Evolutionary conservation across 2,797 vertebrate species (phyloP), one percentile per base, ranked within the genome.

Genomic region (Heterohyrax brucei): DNA sequence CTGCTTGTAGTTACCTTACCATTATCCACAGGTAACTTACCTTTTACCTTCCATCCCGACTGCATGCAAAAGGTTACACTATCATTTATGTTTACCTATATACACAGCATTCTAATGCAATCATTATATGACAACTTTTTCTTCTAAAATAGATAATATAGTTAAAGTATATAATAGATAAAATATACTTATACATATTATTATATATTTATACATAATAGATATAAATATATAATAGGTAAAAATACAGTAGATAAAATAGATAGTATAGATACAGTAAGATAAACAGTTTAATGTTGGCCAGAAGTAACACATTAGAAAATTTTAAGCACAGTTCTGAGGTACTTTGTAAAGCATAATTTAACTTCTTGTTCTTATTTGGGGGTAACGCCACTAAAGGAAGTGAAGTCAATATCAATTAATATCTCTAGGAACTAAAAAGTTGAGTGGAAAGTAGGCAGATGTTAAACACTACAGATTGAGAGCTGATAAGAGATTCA

Each of bases 391-490:
- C 14, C 48, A 46, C 72, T 48, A 86, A 90, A 48, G 50, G 9
- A 48, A 21, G 62, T 87, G 56, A 90, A 70, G 89, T 83, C 16
- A 56, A 56, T 92, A 61, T 70, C 61, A 75, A 87, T 89, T 89
- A 53, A 48, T 22, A 66, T 75, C 16, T 79, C 46, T 44, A 2
- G 44, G 8, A 19, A 81, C 53, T 26, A 39, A 94, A 73, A 62
- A 87, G 6, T 82, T 39, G 78, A 91, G 22, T 10, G 89, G 77
- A 82, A 83, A 81, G 10, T 80, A 22, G 18, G 14, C 53, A 64
- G 28, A 76, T 81, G 26, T 72, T 89, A 73, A 89, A 77, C 93
- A 78, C n/a, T 64, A 89, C 83, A 91, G 26, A 66, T 46, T 6
- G 30, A 83, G 44, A 73, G 70, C 70, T 39, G 33, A 88, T 22